Evolutionary conservation across 2,888 invertebrate species (phyloP).

Genomic region (Mayetiola destructor): DNA sequence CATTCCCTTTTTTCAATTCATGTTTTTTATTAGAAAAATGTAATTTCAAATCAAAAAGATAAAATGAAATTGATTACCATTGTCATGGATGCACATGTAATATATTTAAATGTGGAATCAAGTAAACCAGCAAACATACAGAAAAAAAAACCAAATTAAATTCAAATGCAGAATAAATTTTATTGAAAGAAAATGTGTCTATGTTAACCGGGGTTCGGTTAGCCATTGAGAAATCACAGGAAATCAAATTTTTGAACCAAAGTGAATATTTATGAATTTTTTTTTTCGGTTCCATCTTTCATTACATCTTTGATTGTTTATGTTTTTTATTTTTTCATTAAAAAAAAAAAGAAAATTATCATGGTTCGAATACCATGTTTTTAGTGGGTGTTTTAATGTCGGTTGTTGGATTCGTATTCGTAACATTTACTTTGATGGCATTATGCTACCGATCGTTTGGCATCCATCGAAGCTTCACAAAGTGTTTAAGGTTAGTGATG

Average conservation of each 20-base stretch:
- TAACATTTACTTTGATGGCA: constrained; percentile 96
- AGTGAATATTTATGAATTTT: neutral
- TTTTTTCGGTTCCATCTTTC: too few relatives aligned
- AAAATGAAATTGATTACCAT: constrained; percentile 32
- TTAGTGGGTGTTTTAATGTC: constrained; percentile 96
- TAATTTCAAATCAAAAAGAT: too few relatives aligned
- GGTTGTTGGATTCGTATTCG: constrained; percentile 98
- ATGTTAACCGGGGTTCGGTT: neutral
- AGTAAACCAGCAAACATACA: neutral
- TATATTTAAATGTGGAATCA: neutral
- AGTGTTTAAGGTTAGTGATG: constrained; percentile 96
- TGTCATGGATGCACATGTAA: constrained; percentile 25
- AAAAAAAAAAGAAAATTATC: constrained; percentile 80
- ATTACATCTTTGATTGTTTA: too few relatives aligned
- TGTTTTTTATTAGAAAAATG: too few relatives aligned
- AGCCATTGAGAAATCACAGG: neutral
- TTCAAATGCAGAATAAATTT: neutral
- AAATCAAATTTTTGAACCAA: neutral
- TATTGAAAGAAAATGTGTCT: too few relatives aligned
- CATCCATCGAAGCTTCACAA: constrained; percentile 97
- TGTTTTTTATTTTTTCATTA: too few relatives aligned
- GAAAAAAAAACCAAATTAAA: neutral
- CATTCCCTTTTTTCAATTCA: too few relatives aligned
- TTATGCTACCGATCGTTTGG: constrained; percentile 99
- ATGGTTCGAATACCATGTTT: constrained; percentile 94